Conservation (phyloP, 2,888 invertebrate genomes). For the Idaea dimidiata region DNA sequence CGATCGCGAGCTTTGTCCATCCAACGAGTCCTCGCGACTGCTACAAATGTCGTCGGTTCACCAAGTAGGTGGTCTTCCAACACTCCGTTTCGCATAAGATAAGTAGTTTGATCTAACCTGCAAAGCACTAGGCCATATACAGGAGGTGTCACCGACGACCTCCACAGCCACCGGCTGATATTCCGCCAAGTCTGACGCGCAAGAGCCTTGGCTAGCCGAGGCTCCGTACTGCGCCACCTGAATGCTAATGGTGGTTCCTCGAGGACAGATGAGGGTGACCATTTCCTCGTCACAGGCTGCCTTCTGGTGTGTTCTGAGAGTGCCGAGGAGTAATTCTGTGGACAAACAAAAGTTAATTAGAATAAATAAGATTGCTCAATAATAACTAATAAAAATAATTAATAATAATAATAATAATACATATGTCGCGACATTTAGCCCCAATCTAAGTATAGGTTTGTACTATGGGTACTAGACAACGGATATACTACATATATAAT, state of each 20-base stretch:
- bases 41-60: too few relatives aligned
- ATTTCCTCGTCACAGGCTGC: conserved; percentile 96
- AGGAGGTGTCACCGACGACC: conserved; percentile 84
- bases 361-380: conserved; percentile 29
- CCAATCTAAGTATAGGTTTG: too few relatives aligned
- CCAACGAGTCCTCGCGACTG: too few relatives aligned
- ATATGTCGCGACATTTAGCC: too few relatives aligned
- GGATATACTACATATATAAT: too few relatives aligned
- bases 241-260: conserved; percentile 94
- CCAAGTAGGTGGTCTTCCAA: too few relatives aligned
- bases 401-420: too few relatives aligned
- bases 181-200: conserved; percentile 72
- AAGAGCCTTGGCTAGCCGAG: conserved; percentile 75
- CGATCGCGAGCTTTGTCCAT: too few relatives aligned
- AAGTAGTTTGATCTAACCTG: conserved; percentile 81
- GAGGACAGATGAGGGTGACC: conserved; percentile 93
- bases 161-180: conserved; percentile 76
- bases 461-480: too few relatives aligned
- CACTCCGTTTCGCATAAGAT: too few relatives aligned
- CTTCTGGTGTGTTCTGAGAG: conserved; percentile 93
- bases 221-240: conserved; percentile 95
- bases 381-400: background rate
- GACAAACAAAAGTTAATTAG: too few relatives aligned
- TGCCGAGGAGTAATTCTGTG: conserved; percentile 93
- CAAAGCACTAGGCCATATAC: conserved; percentile 87